Conservation (phyloP, 2,113 vertebrate species). For the Pogonocichla stellata region DNA sequence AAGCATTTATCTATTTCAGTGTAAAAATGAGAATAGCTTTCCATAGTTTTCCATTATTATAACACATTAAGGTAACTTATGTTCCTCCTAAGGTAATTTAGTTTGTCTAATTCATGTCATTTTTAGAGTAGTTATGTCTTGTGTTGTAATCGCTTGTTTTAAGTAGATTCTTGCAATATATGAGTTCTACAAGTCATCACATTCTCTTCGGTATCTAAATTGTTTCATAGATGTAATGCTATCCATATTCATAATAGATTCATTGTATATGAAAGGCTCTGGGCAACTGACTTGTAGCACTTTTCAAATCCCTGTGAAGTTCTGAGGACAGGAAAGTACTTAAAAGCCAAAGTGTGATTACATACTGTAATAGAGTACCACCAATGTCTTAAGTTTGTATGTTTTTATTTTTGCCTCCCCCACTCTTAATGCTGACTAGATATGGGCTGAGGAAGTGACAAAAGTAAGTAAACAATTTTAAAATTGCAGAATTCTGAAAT, state of each 20-base stretch:
- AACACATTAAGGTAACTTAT: not conserved
- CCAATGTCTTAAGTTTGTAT: slow-evolving; percentile 51
- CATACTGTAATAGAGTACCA: not conserved
- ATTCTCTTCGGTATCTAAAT: not conserved
- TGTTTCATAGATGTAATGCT: not conserved
- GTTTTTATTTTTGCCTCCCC: slow-evolving; percentile 24
- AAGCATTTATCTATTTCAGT: slow-evolving; percentile 54
- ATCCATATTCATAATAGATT: not conserved
- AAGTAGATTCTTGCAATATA: not conserved
- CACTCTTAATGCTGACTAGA: slow-evolving; percentile 88
- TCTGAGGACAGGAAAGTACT: not conserved
- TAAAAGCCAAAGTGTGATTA: not conserved
- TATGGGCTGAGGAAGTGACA: slow-evolving; percentile 92
- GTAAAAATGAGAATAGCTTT: not conserved
- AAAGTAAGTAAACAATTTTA: slow-evolving; percentile 89
- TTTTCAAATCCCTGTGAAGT: not conserved
- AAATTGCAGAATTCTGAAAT: slow-evolving; percentile 51
- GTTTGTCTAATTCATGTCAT: not conserved
- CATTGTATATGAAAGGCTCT: not conserved
- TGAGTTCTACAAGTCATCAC: not conserved
- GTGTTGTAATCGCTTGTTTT: not conserved
- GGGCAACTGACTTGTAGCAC: not conserved
- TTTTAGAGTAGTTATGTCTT: not conserved
- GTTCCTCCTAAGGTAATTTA: not conserved
- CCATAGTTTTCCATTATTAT: not conserved